A percentile compares a stretch with the other conserved stretches of the same genome.
Conservation (phyloP, 2,888 invertebrate species). For the Parasteatoda lunata region DNA sequence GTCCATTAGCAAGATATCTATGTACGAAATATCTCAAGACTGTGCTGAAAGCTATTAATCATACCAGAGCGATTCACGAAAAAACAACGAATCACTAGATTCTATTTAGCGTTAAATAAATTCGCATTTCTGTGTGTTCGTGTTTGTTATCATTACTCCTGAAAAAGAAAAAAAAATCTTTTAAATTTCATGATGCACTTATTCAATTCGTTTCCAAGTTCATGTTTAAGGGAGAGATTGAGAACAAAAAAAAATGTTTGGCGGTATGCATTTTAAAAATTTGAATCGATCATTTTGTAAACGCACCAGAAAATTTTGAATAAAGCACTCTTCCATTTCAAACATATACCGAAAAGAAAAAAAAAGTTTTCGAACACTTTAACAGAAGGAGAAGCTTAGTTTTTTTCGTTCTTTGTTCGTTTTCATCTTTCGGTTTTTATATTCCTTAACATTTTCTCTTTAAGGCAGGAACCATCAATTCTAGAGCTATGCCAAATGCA, state of each 20-base stretch:
- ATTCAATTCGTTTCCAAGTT: background rate
- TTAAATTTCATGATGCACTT: conserved; percentile 4
- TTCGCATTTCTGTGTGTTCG: conserved; percentile 7
- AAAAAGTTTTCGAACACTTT: conserved; percentile 21
- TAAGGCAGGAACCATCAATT: conserved; percentile 34
- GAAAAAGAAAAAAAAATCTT: background rate
- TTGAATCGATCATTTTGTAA: conserved; percentile 31
- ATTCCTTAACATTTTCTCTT: conserved; percentile 12
- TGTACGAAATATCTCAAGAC: background rate
- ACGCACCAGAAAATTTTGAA: conserved; percentile 10
- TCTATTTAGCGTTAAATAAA: background rate
- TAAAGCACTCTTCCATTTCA: conserved; percentile 22
- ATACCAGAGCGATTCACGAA: background rate
- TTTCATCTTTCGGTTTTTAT: conserved; percentile 17
- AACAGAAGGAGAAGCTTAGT: background rate
- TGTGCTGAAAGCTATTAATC: background rate
- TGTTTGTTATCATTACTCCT: conserved; percentile 24
- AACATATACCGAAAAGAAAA: background rate
- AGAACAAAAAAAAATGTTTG: background rate
- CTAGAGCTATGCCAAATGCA: conserved; percentile 25
- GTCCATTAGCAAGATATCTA: background rate
- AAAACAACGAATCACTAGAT: background rate
- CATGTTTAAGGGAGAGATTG: background rate
- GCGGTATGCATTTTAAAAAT: conserved; percentile 27
- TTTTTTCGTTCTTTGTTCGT: background rate